Conservation (phyloP, 2,888 invertebrate species). For the Euzetes globulus region DNA sequence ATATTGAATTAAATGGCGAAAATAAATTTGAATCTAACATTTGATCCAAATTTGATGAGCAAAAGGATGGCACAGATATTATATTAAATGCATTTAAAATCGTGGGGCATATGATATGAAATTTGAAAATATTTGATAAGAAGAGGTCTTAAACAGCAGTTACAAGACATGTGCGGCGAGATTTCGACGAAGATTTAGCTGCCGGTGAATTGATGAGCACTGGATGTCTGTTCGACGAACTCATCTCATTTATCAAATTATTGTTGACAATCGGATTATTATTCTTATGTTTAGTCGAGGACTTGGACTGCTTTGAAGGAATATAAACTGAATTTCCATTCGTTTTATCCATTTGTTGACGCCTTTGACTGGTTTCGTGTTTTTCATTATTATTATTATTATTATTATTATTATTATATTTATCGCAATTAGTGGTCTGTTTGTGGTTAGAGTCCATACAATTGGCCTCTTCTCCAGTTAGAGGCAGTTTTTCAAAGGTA, state of each 20-base stretch:
- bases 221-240: background rate
- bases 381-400: background rate
- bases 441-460: background rate
- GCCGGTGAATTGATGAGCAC: no score
- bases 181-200: background rate
- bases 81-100: no score
- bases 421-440: background rate
- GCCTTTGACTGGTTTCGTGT: background rate
- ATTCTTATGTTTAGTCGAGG: background rate
- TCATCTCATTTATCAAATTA: background rate
- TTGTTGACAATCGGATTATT: background rate
- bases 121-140: no score
- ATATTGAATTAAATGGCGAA: no score
- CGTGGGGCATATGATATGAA: no score
- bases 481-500: slow-evolving; percentile 47
- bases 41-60: no score
- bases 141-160: background rate
- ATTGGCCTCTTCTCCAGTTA: slow-evolving; percentile 1
- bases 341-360: background rate
- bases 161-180: background rate
- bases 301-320: background rate
- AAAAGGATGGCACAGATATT: no score
- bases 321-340: background rate
- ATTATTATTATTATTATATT: background rate
- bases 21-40: no score